A percentile compares a stretch with the other conserved stretches of the same genome.
Conservation (phyloP, 2,888 invertebrate genomes). For the Muschampia plurimacula region DNA sequence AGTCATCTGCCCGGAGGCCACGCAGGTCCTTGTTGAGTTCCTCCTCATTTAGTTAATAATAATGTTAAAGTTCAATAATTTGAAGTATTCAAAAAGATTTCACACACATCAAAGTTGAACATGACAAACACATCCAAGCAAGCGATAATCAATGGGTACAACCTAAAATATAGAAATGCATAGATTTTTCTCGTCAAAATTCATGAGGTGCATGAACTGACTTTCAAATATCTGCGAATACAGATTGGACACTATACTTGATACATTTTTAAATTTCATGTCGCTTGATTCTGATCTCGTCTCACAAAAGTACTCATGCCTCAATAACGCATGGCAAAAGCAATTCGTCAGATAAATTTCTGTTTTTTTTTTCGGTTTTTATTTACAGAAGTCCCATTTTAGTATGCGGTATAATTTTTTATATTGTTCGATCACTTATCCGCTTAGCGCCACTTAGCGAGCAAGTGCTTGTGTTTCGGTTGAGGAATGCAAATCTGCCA, state of each 20-base stretch:
- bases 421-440: too few species aligned
- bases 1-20: too few species aligned
- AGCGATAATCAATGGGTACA: neutral
- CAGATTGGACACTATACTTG: constrained; percentile 7
- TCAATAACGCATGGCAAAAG: neutral
- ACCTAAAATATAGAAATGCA: constrained; percentile 1
- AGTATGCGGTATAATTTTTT: too few species aligned
- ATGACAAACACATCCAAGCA: neutral
- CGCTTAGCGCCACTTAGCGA: too few species aligned
- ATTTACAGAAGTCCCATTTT: too few species aligned
- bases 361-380: too few species aligned
- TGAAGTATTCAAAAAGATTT: neutral
- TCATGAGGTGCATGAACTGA: constrained; percentile 1
- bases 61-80: neutral
- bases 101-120: neutral
- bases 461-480: too few species aligned
- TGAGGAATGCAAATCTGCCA: too few species aligned
- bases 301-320: neutral
- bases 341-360: neutral
- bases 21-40: too few species aligned
- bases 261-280: constrained; percentile 9
- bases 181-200: constrained; percentile 5
- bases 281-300: constrained; percentile 5
- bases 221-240: neutral
- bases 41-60: too few species aligned